Conservation (phyloP, 2,888 invertebrate species). For the Cataglyphis cursor region DNA sequence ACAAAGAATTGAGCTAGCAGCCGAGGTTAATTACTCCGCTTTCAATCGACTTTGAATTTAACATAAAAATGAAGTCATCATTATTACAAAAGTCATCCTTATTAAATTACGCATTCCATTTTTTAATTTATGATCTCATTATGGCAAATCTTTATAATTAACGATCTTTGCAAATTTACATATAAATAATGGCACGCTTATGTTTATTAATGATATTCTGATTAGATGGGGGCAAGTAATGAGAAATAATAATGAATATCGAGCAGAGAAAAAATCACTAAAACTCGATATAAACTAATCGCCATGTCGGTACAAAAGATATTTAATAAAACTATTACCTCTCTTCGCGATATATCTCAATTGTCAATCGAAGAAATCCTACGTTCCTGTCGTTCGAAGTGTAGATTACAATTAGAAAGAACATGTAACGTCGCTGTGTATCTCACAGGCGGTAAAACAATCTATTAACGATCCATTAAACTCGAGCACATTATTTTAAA, state of each 20-base stretch:
- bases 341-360: background rate
- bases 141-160: background rate
- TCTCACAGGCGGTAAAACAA: conserved; percentile 46
- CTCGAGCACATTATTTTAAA: conserved; percentile 27
- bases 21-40: conserved; percentile 53
- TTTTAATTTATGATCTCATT: conserved; percentile 6
- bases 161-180: background rate
- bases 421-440: background rate
- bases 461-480: conserved; percentile 56
- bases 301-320: background rate
- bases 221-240: background rate
- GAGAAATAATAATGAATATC: conserved; percentile 2
- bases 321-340: background rate
- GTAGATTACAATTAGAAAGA: conserved; percentile 33
- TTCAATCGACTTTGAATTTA: conserved; percentile 34
- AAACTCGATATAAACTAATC: background rate
- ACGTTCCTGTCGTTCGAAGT: background rate
- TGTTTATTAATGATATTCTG: conserved; percentile 1
- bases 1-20: conserved; percentile 60
- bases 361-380: conserved; percentile 12
- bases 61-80: conserved; percentile 26
- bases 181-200: background rate
- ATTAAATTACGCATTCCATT: conserved; percentile 17
- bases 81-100: background rate
- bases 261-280: background rate